Percentiles rank a stretch among this genome's conserved stretches.
Evolutionary conservation across 2,113 vertebrate genomes (phyloP).

Genomic region (Plecturocebus donacophilus): DNA sequence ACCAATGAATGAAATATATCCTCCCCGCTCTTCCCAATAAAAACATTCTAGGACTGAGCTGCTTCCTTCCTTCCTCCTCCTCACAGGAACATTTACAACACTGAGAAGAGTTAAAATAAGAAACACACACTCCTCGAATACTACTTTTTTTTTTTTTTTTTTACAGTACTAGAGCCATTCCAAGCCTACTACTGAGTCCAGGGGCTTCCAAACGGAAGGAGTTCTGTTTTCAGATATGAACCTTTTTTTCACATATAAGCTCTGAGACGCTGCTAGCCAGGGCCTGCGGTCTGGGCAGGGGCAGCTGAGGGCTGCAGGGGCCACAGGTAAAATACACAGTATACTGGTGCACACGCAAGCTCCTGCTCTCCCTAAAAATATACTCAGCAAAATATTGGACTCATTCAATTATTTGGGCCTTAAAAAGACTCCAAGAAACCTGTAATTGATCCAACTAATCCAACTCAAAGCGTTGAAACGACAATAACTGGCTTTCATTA

Average conservation of each 20-base stretch:
- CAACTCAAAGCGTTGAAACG: constrained; percentile 31
- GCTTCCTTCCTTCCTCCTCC: constrained; percentile 75
- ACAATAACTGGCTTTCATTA: constrained; percentile 65
- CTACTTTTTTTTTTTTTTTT: too few species aligned
- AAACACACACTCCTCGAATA: constrained; percentile 63
- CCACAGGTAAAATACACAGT: background rate
- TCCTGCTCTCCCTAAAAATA: background rate
- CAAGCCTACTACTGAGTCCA: constrained; percentile 48
- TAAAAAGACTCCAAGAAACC: constrained; percentile 45
- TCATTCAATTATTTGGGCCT: constrained; percentile 9
- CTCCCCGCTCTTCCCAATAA: constrained; percentile 49
- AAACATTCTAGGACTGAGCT: constrained; percentile 65
- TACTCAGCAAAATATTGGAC: background rate
- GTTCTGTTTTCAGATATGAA: constrained; percentile 66
- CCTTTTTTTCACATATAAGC: constrained; percentile 38
- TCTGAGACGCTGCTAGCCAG: background rate
- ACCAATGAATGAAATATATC: constrained; percentile 77
- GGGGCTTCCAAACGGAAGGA: constrained; percentile 35
- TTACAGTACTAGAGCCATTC: constrained; percentile 16
- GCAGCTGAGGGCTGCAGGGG: background rate
- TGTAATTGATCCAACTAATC: constrained; percentile 61
- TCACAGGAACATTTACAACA: constrained; percentile 72
- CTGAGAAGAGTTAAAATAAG: constrained; percentile 77
- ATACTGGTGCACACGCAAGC: background rate
- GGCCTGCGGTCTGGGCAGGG: constrained; percentile 1